Percentiles rank a stretch among this genome's conserved stretches.
Conservation (phyloP, 2,888 invertebrate genomes). For the Eretmocerus hayati region DNA sequence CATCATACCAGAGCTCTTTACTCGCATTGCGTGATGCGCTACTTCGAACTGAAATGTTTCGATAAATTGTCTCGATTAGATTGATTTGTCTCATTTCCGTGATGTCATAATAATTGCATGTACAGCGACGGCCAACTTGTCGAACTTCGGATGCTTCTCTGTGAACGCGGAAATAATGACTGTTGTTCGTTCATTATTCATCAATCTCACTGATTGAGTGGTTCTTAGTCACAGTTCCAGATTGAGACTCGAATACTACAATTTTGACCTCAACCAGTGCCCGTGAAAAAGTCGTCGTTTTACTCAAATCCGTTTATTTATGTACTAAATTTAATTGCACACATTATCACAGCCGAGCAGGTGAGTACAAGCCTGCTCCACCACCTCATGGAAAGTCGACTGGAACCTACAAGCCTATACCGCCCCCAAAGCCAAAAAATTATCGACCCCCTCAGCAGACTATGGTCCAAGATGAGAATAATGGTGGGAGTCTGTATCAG, state of each 20-base stretch:
- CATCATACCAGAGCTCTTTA: too few relatives aligned
- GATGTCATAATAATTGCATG: not conserved
- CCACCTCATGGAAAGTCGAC: conserved; percentile 37
- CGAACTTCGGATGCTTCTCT: too few relatives aligned
- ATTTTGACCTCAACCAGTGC: too few relatives aligned
- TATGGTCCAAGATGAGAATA: conserved; percentile 40
- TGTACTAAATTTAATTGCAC: conserved; percentile 5
- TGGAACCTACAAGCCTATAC: conserved; percentile 74
- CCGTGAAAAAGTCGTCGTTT: not conserved
- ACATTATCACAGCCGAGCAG: conserved; percentile 40
- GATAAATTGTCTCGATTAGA: not conserved
- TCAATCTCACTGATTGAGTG: too few relatives aligned
- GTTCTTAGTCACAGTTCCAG: too few relatives aligned
- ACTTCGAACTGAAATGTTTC: not conserved
- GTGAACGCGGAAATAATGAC: too few relatives aligned
- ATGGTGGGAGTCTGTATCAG: conserved; percentile 42
- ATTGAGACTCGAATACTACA: too few relatives aligned
- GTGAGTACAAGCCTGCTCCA: conserved; percentile 44
- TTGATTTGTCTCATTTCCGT: not conserved
- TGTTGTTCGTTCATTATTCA: too few relatives aligned
- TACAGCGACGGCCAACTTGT: too few relatives aligned
- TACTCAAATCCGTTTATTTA: not conserved
- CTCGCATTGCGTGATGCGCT: not conserved
- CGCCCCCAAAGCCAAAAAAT: conserved; percentile 89
- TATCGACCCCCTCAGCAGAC: conserved; percentile 66